phyloP scores from a whole-genome alignment of 1,140 invertebrate genomes.

The Caenorhabditis brenneri region DNA sequence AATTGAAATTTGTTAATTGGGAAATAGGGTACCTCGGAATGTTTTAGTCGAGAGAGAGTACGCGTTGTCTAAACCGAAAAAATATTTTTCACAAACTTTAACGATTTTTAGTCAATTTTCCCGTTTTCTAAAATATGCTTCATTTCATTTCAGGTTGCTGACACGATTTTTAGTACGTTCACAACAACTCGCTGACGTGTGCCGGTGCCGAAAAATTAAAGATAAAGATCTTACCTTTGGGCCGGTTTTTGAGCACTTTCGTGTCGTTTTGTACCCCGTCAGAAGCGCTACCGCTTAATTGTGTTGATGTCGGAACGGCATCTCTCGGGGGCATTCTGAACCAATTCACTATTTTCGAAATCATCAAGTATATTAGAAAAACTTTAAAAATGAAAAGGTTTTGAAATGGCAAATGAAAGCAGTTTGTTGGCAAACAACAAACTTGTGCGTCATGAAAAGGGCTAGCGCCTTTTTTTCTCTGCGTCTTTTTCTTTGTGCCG shows the following conservation, averaged over 20 bases:
- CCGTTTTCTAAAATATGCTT: no score
- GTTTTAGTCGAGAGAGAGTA: no score
- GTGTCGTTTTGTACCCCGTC: slow-evolving; percentile 30
- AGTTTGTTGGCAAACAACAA: slow-evolving; percentile 16
- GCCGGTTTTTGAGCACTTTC: slow-evolving; percentile 55
- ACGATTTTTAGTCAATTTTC: no score
- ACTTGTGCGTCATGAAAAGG: slow-evolving; percentile 4
- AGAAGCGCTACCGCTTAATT: neutral
- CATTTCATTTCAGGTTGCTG: no score
- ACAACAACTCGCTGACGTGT: no score
- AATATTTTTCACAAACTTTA: no score
- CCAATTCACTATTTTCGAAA: neutral
- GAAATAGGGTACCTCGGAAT: no score
- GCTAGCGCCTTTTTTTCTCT: neutral
- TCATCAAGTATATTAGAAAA: neutral
- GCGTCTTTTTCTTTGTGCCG: neutral
- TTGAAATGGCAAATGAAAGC: slow-evolving; percentile 6
- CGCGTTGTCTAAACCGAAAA: no score
- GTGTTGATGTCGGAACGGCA: neutral
- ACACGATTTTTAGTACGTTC: no score
- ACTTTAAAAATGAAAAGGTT: neutral
- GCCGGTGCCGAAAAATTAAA: no score
- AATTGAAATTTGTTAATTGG: no score
- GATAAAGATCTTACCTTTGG: slow-evolving; percentile 55
- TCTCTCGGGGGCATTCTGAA: slow-evolving; percentile 22